Evolutionary conservation across 2,113 vertebrate species (phyloP).

Genomic region (Calidris pygmaea): DNA sequence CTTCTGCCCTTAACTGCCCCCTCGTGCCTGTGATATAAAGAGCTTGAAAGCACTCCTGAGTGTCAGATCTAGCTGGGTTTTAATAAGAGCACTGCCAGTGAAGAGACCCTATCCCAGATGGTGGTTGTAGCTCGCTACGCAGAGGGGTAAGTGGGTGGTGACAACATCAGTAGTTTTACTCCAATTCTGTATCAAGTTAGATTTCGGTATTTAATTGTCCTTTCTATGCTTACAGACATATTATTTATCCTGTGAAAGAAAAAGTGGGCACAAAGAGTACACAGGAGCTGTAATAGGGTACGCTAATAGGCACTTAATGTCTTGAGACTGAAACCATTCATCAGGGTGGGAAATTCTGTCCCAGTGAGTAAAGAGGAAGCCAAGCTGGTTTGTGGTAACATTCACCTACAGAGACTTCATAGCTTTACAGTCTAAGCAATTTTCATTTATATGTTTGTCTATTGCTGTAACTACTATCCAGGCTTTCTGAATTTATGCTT

Average conservation of each 20-base stretch:
- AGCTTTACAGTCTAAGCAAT: not conserved
- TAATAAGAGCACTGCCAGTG: not conserved
- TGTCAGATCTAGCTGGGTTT: not conserved
- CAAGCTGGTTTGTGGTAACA: not conserved
- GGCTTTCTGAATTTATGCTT: not conserved
- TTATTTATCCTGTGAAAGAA: not conserved
- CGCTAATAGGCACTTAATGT: not conserved
- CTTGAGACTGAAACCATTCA: not conserved
- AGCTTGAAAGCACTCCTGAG: not conserved
- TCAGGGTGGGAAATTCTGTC: not conserved
- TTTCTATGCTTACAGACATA: not conserved
- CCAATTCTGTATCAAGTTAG: not conserved
- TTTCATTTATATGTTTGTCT: not conserved
- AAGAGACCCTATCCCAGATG: not conserved
- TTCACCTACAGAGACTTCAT: not conserved
- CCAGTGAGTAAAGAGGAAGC: not conserved
- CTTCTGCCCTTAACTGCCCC: conserved; percentile 7
- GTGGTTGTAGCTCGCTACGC: not conserved
- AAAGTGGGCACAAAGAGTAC: not conserved
- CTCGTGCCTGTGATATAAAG: not conserved
- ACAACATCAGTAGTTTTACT: not conserved
- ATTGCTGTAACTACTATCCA: not conserved
- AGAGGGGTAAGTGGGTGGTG: not conserved
- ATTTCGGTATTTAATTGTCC: not conserved
- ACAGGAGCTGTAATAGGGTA: not conserved